Conservation (phyloP, 2,797 vertebrate species). For the Protosalanx chinensis region DNA sequence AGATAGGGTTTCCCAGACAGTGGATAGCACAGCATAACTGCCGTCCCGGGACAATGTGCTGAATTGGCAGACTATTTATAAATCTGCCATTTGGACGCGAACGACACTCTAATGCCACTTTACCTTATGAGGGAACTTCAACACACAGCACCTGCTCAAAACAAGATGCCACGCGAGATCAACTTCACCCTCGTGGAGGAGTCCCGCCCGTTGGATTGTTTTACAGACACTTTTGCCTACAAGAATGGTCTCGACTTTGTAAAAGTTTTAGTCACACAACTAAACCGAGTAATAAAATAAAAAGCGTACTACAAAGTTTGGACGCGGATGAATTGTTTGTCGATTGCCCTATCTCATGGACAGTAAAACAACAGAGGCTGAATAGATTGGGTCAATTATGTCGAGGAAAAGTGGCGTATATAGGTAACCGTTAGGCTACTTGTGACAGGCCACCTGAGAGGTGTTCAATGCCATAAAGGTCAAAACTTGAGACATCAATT, state of each 20-base stretch:
- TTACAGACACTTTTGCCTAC: conserved; percentile 84
- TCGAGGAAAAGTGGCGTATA: neutral
- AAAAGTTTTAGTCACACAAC: conserved; percentile 49
- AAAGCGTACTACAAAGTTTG: conserved; percentile 22
- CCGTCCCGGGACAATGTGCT: conserved; percentile 85
- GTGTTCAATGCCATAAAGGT: neutral
- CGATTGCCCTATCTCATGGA: neutral
- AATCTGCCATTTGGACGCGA: conserved; percentile 94
- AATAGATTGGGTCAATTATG: neutral
- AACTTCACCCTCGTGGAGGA: conserved; percentile 74
- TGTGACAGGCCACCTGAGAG: neutral
- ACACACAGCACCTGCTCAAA: conserved; percentile 92
- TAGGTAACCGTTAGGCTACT: neutral
- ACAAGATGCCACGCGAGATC: conserved; percentile 93
- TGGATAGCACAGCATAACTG: conserved; percentile 65
- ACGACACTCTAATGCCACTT: conserved; percentile 88
- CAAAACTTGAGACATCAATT: conserved; percentile 4
- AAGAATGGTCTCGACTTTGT: conserved; percentile 66
- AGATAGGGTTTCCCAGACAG: conserved; percentile 55
- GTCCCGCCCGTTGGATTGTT: conserved; percentile 80
- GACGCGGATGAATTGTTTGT: neutral
- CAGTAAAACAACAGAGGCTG: neutral
- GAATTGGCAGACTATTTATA: conserved; percentile 98
- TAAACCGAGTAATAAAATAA: conserved; percentile 54
- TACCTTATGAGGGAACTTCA: conserved; percentile 98